Percentiles rank a stretch among this genome's conserved stretches.
These are phyloP conservation scores for Diploscapter pachys DNA, from an alignment of 1,140 invertebrate species.

Conservation along the genomic window DNA sequence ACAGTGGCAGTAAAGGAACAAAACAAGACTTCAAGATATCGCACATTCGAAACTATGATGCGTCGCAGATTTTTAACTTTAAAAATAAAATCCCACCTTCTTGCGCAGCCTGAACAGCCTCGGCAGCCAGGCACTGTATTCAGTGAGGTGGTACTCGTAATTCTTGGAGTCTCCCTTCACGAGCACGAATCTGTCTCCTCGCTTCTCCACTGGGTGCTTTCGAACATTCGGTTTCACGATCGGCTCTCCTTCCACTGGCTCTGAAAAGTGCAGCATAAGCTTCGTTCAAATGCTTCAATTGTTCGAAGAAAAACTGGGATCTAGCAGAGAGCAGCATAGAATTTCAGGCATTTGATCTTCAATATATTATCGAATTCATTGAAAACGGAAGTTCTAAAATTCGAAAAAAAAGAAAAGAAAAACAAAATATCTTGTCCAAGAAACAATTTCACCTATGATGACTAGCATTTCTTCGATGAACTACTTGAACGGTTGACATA, in stretches of 20 bases:
- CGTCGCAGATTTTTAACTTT: neutral
- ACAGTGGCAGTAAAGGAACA: neutral
- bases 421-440: neutral
- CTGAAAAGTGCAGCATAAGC: neutral
- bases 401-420: neutral
- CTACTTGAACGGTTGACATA: neutral
- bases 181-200: slow-evolving; percentile 11
- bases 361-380: neutral
- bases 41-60: neutral
- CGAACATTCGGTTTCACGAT: slow-evolving; percentile 31
- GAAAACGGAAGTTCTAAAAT: neutral
- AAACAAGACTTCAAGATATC: neutral
- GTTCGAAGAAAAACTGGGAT: no score
- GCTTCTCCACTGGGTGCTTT: slow-evolving; percentile 17
- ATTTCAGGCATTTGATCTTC: no score
- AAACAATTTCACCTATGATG: no score
- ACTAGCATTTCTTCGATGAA: no score
- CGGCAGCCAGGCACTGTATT: slow-evolving; percentile 32
- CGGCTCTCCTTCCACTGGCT: slow-evolving; percentile 6
- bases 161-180: slow-evolving; percentile 13
- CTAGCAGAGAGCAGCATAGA: no score
- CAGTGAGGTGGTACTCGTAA: slow-evolving; percentile 16
- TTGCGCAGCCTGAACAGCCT: slow-evolving; percentile 23
- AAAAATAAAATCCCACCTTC: slow-evolving; percentile 2
- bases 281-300: no score